phyloP scores from a whole-genome alignment of 2,797 vertebrate genomes.

The Ctenopoma kingsleyae region DNA sequence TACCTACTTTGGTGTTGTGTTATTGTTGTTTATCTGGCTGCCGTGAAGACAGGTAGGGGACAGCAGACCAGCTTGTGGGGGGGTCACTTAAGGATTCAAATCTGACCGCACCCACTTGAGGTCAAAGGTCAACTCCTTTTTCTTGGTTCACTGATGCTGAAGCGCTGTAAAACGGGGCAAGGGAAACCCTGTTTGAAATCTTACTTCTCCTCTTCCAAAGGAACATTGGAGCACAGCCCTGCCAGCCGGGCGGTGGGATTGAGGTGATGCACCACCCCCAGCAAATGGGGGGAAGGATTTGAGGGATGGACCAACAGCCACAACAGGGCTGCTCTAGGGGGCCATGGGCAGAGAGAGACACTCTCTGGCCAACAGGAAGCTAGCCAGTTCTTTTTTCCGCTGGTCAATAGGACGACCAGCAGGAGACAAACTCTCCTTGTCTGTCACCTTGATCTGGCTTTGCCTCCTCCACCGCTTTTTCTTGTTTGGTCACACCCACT shows the following conservation, averaged over 20 bases:
- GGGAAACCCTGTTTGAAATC: constrained; percentile 67
- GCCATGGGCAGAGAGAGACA: constrained; percentile 61
- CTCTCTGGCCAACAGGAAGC: constrained; percentile 62
- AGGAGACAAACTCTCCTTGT: constrained; percentile 59
- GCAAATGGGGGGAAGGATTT: constrained; percentile 66
- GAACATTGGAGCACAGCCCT: constrained; percentile 77
- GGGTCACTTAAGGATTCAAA: constrained; percentile 58
- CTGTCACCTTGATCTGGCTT: constrained; percentile 59
- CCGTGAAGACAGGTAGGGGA: constrained; percentile 73
- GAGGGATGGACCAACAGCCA: constrained; percentile 71
- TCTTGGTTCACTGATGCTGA: constrained; percentile 68
- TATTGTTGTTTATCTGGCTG: constrained; percentile 76
- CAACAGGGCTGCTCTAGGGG: constrained; percentile 46
- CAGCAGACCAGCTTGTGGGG: constrained; percentile 68
- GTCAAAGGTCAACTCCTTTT: constrained; percentile 68
- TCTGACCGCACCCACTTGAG: constrained; percentile 57
- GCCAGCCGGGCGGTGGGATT: constrained; percentile 67
- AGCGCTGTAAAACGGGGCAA: constrained; percentile 75
- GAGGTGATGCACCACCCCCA: constrained; percentile 51
- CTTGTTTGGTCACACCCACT: constrained; percentile 62
- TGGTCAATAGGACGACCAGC: constrained; percentile 45
- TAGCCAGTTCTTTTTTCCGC: constrained; percentile 49
- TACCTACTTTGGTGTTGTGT: constrained; percentile 69
- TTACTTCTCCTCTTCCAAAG: constrained; percentile 76
- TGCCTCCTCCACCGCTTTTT: constrained; percentile 47